Evolutionary conservation across 1,140 invertebrate genomes (phyloP).

Genomic region (Euura saliciscinereae): DNA sequence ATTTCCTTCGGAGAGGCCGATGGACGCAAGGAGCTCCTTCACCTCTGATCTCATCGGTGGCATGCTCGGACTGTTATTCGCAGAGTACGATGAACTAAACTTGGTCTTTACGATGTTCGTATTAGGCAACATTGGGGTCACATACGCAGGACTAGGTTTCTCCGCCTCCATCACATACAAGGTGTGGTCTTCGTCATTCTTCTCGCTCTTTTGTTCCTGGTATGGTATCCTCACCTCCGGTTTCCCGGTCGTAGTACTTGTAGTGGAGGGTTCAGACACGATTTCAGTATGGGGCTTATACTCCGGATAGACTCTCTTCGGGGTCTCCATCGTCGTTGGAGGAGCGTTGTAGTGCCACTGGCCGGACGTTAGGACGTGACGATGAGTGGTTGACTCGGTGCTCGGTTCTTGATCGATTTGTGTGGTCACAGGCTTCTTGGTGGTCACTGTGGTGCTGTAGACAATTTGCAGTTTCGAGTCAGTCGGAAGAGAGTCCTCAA

Average conservation of each 20-base stretch:
- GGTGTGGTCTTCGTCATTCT: slow-evolving; percentile 8
- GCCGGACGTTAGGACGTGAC: slow-evolving; percentile 36
- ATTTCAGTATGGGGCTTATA: not conserved
- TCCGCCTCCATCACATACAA: slow-evolving; percentile 22
- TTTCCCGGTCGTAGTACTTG: not conserved
- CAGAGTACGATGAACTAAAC: slow-evolving; percentile 30
- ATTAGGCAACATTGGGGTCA: slow-evolving; percentile 43
- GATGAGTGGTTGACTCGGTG: slow-evolving; percentile 24
- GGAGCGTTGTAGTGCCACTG: slow-evolving; percentile 51
- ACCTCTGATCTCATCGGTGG: slow-evolving; percentile 51
- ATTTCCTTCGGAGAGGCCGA: slow-evolving; percentile 41
- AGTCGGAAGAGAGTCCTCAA: slow-evolving; percentile 19
- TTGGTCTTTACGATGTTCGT: slow-evolving; percentile 17
- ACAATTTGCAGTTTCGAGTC: slow-evolving; percentile 37
- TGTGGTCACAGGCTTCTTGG: slow-evolving; percentile 22
- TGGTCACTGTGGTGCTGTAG: slow-evolving; percentile 40
- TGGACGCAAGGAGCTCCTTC: slow-evolving; percentile 51
- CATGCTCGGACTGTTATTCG: slow-evolving; percentile 26
- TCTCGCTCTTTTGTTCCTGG: not conserved
- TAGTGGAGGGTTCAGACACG: not conserved
- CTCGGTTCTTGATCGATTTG: slow-evolving; percentile 9
- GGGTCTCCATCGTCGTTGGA: slow-evolving; percentile 21
- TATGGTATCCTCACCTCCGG: not conserved
- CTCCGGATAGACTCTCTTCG: not conserved
- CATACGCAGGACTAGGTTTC: slow-evolving; percentile 39